These are phyloP conservation scores for Aldrovandia affinis DNA, from an alignment of 2,797 vertebrate genomes.

Conservation along the genomic window DNA sequence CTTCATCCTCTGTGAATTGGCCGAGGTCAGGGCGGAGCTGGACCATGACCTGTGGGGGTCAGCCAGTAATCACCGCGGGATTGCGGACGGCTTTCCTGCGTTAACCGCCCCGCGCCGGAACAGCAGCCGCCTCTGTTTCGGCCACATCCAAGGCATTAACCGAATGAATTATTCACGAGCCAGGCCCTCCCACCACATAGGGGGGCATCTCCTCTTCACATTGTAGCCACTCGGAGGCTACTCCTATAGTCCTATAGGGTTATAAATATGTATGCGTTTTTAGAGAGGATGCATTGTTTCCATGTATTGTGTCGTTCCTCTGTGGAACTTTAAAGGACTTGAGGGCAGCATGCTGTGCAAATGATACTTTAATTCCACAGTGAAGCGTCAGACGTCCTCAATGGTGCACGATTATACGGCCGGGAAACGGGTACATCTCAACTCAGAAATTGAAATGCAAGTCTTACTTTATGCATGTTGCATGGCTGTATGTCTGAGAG, in stretches of 20 bases:
- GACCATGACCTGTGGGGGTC: constrained; percentile 53
- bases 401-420: background rate
- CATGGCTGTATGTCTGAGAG: background rate
- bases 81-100: constrained; percentile 52
- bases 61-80: constrained; percentile 69
- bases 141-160: constrained; percentile 55
- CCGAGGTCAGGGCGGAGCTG: constrained; percentile 48
- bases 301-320: constrained; percentile 24
- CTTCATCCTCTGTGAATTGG: constrained; percentile 60
- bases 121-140: constrained; percentile 66
- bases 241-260: constrained; percentile 27
- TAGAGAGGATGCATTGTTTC: constrained; percentile 44
- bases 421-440: background rate
- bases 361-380: constrained; percentile 23
- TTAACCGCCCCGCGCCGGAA: constrained; percentile 52
- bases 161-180: constrained; percentile 65
- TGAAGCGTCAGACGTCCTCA: background rate
- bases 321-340: constrained; percentile 40
- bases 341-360: constrained; percentile 40
- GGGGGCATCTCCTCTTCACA: constrained; percentile 54
- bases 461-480: background rate
- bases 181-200: constrained; percentile 51
- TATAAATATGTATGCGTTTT: constrained; percentile 51
- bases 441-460: background rate
- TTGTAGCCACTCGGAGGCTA: constrained; percentile 31